Evolutionary conservation across 2,888 invertebrate genomes (phyloP).

Genomic region (Drepana falcataria): DNA sequence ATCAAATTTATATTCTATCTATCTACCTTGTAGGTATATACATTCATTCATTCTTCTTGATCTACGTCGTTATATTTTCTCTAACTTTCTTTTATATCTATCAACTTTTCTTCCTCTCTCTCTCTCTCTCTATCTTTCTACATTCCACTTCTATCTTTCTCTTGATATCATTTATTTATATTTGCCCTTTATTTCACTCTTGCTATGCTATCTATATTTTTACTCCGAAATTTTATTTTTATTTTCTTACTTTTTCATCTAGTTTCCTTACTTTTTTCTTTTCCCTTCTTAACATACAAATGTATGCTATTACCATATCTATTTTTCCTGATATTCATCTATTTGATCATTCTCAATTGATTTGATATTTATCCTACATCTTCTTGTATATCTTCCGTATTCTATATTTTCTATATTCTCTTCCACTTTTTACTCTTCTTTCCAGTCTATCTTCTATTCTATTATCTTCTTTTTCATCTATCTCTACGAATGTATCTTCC

Average conservation of each 20-base stretch:
- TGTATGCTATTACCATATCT: no score
- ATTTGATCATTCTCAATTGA: no score
- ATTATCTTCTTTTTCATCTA: no score
- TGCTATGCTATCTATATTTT: slow-evolving; percentile 4
- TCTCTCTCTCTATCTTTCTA: background rate
- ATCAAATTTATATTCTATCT: background rate
- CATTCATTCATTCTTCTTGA: no score
- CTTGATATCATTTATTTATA: background rate
- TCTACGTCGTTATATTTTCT: no score
- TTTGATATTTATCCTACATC: no score
- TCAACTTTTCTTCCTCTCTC: slow-evolving; percentile 1
- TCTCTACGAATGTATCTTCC: no score
- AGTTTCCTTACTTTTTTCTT: background rate
- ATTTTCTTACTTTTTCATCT: background rate
- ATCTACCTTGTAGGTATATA: background rate
- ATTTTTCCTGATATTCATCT: no score
- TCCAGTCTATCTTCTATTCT: no score
- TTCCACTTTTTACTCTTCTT: no score
- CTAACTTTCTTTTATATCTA: background rate
- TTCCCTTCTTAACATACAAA: background rate
- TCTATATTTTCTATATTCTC: no score
- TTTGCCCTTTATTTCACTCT: background rate
- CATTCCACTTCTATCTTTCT: background rate
- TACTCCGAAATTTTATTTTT: background rate
- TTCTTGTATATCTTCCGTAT: no score